phyloP scores from a whole-genome alignment of 2,888 invertebrate species.

The Choristoneura rosaceana region DNA sequence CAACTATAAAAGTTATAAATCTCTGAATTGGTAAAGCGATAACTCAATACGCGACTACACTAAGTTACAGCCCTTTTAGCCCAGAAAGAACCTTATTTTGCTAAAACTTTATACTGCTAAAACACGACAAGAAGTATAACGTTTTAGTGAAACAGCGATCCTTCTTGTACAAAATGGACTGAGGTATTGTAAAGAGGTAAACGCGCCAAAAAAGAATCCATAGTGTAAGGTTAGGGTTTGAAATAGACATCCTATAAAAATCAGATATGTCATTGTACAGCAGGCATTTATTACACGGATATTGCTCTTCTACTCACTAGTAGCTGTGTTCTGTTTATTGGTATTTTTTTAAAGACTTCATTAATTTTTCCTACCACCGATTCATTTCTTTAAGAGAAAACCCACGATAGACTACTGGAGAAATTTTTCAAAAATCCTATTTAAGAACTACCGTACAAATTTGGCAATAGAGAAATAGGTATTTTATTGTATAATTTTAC shows the following conservation, averaged over 20 bases:
- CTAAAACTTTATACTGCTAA: neutral
- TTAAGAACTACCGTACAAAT: constrained; percentile 75
- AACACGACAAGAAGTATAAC: neutral
- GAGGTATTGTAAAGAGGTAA: constrained; percentile 50
- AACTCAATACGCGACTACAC: constrained; percentile 52
- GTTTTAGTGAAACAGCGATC: neutral
- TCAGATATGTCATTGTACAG: constrained; percentile 80
- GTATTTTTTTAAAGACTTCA: constrained; percentile 61
- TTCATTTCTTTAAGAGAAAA: constrained; percentile 63
- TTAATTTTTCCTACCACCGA: constrained; percentile 59
- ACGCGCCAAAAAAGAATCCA: constrained; percentile 61
- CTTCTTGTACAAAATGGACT: neutral
- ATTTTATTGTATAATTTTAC: constrained; percentile 68
- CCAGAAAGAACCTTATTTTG: neutral
- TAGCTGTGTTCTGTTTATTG: constrained; percentile 63
- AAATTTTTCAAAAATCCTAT: constrained; percentile 72
- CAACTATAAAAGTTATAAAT: constrained; percentile 40
- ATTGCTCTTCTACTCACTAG: constrained; percentile 79
- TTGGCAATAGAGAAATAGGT: constrained; percentile 75
- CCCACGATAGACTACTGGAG: constrained; percentile 75
- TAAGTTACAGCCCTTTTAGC: constrained; percentile 2
- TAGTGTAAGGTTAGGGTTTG: constrained; percentile 47
- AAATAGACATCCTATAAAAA: constrained; percentile 74
- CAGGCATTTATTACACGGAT: constrained; percentile 69
- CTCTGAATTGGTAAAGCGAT: constrained; percentile 38